Base-by-base conservation (phyloP, 2,113 vertebrate genomes). In the Leptodactylus fuscus region DNA sequence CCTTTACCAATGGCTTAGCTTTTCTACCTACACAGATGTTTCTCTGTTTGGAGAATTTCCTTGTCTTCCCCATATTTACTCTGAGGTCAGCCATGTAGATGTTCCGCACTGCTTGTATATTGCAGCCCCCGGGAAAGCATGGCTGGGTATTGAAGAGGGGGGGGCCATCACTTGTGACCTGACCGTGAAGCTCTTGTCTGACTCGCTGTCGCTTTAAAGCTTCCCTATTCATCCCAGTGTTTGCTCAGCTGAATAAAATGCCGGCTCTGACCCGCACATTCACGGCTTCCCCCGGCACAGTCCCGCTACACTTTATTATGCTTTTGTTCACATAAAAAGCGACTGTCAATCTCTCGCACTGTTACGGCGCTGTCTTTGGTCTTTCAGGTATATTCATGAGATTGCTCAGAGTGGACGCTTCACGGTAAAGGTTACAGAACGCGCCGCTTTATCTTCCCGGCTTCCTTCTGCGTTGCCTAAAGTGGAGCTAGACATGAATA, bases 181-280 rank as follows among this genome's bases (percentile, higher is more conserved):
- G 32, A 32, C 49, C 32, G 11, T 15, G 27, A 41, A 70, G 62
- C 36, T 48, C 46, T 73, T 83, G 69, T 83, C 15, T 70, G 49
- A 83, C 32, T n/a, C 48, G 6, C 44, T 70, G 44, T 65, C 15
- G n/a, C 12, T 73, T 48, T 34, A 44, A 51, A 82, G 49, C 81
- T 83, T 27, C 70, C 51, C 48, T 82, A 69, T 83, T 75, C 70
- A 75, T 83, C 24, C 38, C 24, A 24, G n/a, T 83, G 82, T 83
- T 75, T 83, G 27, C 82, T 62, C 82, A 83, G 70, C 49, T 83
- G 69, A 83, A 73, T 83, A 83, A 74, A 78, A 83, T 58, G 69
- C 81, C 69, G 18, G 70, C 53, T 60, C n/a, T 75, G 71, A 76
- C 36, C 71, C 15, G 53, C 44, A 65, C 82, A 34, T 76, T 83